Evolutionary conservation across 1,140 invertebrate species (phyloP).

Genomic region (Gyrodactylus bullatarudis): DNA sequence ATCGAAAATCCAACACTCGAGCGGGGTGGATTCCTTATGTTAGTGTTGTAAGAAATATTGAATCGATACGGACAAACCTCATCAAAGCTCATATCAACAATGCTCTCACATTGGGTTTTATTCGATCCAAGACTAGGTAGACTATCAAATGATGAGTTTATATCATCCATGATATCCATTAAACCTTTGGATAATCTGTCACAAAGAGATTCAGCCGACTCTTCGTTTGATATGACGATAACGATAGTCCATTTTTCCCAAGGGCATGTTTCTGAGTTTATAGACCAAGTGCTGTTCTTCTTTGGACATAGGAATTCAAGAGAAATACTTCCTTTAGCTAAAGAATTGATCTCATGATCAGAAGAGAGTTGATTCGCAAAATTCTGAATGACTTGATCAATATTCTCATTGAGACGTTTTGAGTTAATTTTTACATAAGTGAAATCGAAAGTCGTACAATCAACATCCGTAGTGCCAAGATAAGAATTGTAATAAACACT

Average conservation of each 20-base stretch:
- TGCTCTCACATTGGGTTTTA: neutral
- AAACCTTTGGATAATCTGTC: neutral
- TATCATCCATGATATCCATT: neutral
- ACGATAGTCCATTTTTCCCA: neutral
- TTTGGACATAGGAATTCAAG: neutral
- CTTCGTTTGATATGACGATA: neutral
- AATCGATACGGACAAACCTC: neutral
- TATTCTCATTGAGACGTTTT: neutral
- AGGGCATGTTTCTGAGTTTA: neutral
- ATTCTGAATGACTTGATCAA: neutral
- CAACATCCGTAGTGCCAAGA: neutral
- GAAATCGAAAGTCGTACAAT: neutral
- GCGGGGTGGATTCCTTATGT: neutral
- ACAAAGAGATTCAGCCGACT: neutral
- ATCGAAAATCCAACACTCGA: neutral
- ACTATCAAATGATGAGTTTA: neutral
- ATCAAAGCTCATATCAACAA: neutral
- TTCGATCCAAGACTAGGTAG: neutral
- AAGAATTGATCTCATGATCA: neutral
- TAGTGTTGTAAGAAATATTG: neutral
- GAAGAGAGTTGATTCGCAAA: neutral
- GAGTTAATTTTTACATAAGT: neutral
- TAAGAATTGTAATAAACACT: neutral
- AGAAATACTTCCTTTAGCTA: neutral
- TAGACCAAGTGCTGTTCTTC: neutral